These are phyloP conservation scores for Paracentrotus lividus DNA, from an alignment of 53 echinoderm and acorn worm genomes.

Conservation along the genomic window DNA sequence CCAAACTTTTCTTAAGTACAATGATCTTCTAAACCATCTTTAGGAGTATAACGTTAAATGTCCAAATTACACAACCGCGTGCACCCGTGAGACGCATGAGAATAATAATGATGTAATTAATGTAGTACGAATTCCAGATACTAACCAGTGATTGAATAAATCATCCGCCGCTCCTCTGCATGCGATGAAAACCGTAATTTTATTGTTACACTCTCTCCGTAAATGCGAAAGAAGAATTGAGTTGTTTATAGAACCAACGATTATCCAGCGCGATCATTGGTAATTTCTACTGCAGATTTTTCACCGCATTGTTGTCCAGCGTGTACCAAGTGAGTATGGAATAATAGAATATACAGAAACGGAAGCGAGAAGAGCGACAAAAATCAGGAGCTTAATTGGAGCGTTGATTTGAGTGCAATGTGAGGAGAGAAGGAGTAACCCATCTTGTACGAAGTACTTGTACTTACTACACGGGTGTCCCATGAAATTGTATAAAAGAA, in stretches of 20 bases:
- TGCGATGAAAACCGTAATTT: constrained; percentile 6
- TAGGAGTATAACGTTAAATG: too few species aligned
- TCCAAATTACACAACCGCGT: not conserved
- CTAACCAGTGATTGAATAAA: not conserved
- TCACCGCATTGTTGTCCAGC: not conserved
- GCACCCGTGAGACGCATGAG: not conserved
- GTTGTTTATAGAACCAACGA: not conserved
- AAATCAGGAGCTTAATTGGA: constrained; percentile 39
- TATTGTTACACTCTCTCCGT: not conserved
- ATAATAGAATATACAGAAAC: not conserved
- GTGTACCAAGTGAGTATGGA: not conserved
- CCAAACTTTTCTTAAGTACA: too few species aligned
- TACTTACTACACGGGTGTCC: not conserved
- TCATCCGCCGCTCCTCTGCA: not conserved
- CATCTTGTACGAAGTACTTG: not conserved
- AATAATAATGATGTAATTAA: not conserved
- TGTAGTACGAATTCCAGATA: not conserved
- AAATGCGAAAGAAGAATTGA: constrained; percentile 3
- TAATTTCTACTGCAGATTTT: not conserved
- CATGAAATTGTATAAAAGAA: not conserved
- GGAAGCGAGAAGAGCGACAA: not conserved
- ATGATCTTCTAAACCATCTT: too few species aligned
- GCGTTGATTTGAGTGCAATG: not conserved
- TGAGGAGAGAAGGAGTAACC: not conserved
- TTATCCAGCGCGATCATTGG: not conserved